Evolutionary conservation across 2,113 vertebrate genomes (phyloP), one percentile per base, ranked within the genome.

Genomic region (Coptodon rendalli): DNA sequence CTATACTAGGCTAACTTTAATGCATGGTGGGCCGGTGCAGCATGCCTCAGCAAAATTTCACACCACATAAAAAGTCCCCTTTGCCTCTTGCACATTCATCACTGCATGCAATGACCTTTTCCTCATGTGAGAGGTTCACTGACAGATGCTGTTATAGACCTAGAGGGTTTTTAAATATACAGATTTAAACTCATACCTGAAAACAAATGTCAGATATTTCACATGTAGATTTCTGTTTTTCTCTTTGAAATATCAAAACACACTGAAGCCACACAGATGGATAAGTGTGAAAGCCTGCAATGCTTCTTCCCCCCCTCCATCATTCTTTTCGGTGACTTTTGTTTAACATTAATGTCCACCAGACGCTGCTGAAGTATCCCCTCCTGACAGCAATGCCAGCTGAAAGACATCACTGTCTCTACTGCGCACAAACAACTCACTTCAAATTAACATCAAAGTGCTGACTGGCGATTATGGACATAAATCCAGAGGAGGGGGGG

Each of bases 61-160:
- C 34, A 52, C 54, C 59, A 57, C 7, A 57, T 54, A 63, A 89
- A 59, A 90, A 48, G 5, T 16, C 50, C 22, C 11, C 4, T 86
- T 88, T 87, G 2, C 91, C n/a, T 85, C 59, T 43, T 82, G 78
- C 85, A 87, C 80, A 88, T 92, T 87, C 79, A 89, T 93, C 87
- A 92, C 16, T 24, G 61, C 80, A 40, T 27, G 38, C 87, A 45
- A 2, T 94, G 94, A 95, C 89, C 93, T 94, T 94, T 92, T 81
- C 86, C 66, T 63, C 82, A 6, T 56, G 76, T 80, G 68, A 34
- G 79, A 84, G 27, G 79, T 88, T 59, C 48, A 83, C 81, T 50
- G 80, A 88, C 52, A 84, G 85, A 86, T 43, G 57, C 57, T 61
- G 85, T 43, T 36, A 29, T 29, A 66, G 86, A 56, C 59, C 89